A percentile compares a stretch with the other conserved stretches of the same genome.
These are phyloP conservation scores for Heterohyrax brucei DNA, from an alignment of 2,797 vertebrate genomes.

Conservation along the genomic window DNA sequence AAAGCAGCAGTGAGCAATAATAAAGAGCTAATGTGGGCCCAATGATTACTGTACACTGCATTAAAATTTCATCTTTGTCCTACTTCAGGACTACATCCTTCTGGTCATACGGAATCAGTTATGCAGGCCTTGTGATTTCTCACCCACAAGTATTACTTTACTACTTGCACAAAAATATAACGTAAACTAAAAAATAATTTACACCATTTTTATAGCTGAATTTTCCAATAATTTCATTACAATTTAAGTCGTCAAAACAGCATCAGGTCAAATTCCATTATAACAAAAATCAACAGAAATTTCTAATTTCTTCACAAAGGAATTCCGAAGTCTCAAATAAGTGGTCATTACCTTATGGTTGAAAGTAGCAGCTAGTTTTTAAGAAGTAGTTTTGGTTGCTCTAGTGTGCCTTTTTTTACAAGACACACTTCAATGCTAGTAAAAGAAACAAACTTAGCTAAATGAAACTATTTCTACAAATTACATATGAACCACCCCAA, in stretches of 20 bases:
- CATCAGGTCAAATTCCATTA: conserved; percentile 56
- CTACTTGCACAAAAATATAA: conserved; percentile 63
- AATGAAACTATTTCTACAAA: conserved; percentile 30
- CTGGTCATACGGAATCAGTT: conserved; percentile 86
- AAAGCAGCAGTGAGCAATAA: conserved; percentile 87
- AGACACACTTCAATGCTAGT: conserved; percentile 46
- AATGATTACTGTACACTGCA: conserved; percentile 84
- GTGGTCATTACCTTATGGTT: neutral
- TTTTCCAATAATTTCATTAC: conserved; percentile 53
- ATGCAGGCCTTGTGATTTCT: conserved; percentile 51
- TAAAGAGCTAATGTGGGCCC: conserved; percentile 82
- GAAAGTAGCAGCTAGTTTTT: conserved; percentile 12
- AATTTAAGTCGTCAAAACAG: conserved; percentile 59
- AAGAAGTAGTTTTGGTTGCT: neutral
- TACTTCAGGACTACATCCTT: conserved; percentile 83
- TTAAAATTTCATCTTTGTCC: conserved; percentile 86
- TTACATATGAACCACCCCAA: neutral
- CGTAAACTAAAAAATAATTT: conserved; percentile 69
- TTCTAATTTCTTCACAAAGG: conserved; percentile 41
- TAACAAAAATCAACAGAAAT: neutral
- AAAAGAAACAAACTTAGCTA: conserved; percentile 29
- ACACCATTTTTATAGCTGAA: conserved; percentile 26
- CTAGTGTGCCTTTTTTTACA: neutral
- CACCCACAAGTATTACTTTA: conserved; percentile 52
- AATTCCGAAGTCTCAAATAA: conserved; percentile 36